phyloP scores from a whole-genome alignment of 1,140 invertebrate genomes.

The Drosophila nannoptera region DNA sequence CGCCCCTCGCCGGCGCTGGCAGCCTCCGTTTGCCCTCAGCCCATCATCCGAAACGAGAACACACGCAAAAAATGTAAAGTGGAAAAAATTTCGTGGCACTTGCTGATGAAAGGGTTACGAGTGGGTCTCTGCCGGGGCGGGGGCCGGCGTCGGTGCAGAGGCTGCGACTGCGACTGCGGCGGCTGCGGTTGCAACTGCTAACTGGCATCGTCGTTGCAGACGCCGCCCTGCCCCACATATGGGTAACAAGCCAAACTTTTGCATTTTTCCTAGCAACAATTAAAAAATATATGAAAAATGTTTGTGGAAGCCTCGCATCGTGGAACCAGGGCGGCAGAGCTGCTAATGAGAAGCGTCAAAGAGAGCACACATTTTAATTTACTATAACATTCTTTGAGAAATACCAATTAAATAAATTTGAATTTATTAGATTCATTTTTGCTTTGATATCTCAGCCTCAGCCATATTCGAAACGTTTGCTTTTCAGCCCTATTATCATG shows the following conservation, averaged over 20 bases:
- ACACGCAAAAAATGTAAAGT: slow-evolving; percentile 76
- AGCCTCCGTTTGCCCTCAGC: slow-evolving; percentile 16
- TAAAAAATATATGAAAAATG: slow-evolving; percentile 45
- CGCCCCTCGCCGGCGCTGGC: not conserved
- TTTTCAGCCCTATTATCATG: slow-evolving; percentile 46
- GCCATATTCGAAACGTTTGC: not conserved
- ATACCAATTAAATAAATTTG: not conserved
- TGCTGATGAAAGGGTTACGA: slow-evolving; percentile 23
- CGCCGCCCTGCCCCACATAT: slow-evolving; percentile 14
- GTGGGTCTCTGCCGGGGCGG: not conserved
- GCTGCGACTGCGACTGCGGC: not conserved
- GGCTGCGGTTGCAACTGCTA: not conserved
- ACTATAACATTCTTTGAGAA: not conserved
- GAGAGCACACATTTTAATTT: not conserved
- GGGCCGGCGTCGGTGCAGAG: slow-evolving; percentile 2
- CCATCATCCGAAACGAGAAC: slow-evolving; percentile 47
- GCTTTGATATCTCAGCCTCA: not conserved
- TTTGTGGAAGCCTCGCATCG: slow-evolving; percentile 5
- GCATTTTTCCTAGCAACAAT: slow-evolving; percentile 61
- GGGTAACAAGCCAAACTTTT: slow-evolving; percentile 57
- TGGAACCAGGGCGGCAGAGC: slow-evolving; percentile 24
- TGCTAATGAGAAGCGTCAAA: not conserved
- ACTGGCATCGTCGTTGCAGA: too few species aligned
- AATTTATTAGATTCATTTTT: not conserved
- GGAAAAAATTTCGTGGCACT: slow-evolving; percentile 66